Percentiles rank a stretch among this genome's conserved stretches.
Conservation (phyloP, 2,888 invertebrate species). For the Tipula confusa region DNA sequence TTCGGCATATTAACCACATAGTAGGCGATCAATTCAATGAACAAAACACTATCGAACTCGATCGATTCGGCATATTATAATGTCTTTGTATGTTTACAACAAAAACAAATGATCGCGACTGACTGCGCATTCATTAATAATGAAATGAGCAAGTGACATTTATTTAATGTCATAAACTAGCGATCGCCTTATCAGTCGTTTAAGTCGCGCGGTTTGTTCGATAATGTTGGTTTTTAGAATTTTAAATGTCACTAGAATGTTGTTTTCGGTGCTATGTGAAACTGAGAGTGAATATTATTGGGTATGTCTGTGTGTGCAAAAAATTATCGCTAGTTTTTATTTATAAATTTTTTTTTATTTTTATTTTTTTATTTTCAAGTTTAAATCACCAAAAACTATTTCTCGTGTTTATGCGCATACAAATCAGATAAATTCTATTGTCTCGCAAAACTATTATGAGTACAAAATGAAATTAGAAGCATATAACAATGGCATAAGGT, state of each 20-base stretch:
- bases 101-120: not conserved
- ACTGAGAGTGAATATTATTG: not conserved
- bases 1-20: not conserved
- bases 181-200: not conserved
- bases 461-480: not conserved
- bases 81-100: no score
- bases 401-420: not conserved
- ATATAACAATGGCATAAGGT: not conserved
- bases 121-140: not conserved
- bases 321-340: not conserved
- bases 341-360: no score
- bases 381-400: constrained; percentile 1
- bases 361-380: not conserved
- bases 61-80: not conserved
- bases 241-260: constrained; percentile 25
- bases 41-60: not conserved
- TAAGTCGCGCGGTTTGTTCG: not conserved
- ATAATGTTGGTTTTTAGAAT: not conserved
- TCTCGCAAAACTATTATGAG: constrained; percentile 5
- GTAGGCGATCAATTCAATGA: not conserved
- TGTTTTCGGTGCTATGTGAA: not conserved
- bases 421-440: constrained; percentile 9
- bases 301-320: not conserved
- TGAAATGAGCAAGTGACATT: constrained; percentile 6
- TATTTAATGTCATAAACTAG: not conserved